Evolutionary conservation across 2,797 vertebrate species (phyloP), one percentile per base, ranked within the genome.

Genomic region (Threskiornis aethiopicus): DNA sequence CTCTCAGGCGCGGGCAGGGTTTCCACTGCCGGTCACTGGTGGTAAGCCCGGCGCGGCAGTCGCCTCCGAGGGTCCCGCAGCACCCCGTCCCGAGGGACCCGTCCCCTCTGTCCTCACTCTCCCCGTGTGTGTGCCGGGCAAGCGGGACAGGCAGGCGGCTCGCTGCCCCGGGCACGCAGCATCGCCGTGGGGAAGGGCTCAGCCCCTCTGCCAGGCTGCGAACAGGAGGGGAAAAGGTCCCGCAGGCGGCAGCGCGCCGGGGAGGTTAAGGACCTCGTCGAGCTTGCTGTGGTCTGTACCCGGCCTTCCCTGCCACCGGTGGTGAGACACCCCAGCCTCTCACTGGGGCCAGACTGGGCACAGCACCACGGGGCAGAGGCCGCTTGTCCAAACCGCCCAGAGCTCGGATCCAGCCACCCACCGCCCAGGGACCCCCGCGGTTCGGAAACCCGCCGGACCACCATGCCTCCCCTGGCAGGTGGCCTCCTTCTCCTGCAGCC

Each of bases 51-150:
- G 44, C n/a, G 29, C 7, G 4, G 39, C 29, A 35, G 31, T 21
- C 55, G 52, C 49, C 39, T 39, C 41, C 2, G 1, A 51, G 35
- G 37, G 42, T 52, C 22, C 29, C 11, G 31, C 21, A 39, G 47
- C 41, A 41, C 7, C 33, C 52, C 33, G 37, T 35, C 52, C 77
- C 0, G 1, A 26, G 29, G 35, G 11, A 22, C 35, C 13, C 1
- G 1, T 41, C 35, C 18, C 44, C 52, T 66, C 81, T 46, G 14
- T 14, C 39, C 33, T 57, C 31, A 9, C 2, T 8, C 42, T 73
- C 3, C 2, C 26, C 0, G 0, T 5, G 31, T 5, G 14, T 10
- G 64, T n/a, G 57, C 70, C 16, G 55, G 35, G 14, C 11, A 7
- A 29, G n/a, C 77, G 39, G 67, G 26, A 8, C 31, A 16, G 47